phyloP scores from a whole-genome alignment of 2,113 vertebrate species.

The Trichechus manatus region DNA sequence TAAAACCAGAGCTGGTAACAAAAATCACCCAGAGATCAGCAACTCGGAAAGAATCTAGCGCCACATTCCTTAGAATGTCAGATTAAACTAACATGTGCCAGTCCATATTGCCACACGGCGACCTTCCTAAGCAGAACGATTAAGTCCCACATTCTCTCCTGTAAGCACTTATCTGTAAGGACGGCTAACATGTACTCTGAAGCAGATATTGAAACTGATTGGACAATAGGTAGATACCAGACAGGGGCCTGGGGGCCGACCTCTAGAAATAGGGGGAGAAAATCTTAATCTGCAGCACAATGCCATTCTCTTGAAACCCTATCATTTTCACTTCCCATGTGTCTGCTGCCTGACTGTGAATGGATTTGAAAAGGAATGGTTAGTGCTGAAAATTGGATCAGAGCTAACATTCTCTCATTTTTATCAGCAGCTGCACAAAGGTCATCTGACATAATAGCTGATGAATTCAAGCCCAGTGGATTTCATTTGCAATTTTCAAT shows the following conservation, averaged over 20 bases:
- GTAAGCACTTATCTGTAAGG: conserved; percentile 96
- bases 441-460: conserved; percentile 98
- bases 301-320: conserved; percentile 98
- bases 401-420: conserved; percentile 97
- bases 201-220: conserved; percentile 98
- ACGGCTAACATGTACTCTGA: conserved; percentile 96
- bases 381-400: conserved; percentile 98
- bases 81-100: conserved; percentile 95
- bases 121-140: conserved; percentile 98
- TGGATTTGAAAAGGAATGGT: conserved; percentile 97
- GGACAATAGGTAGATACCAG: conserved; percentile 97
- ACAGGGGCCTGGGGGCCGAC: conserved; percentile 94
- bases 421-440: conserved; percentile 98
- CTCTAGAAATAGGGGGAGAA: conserved; percentile 97
- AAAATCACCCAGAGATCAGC: conserved; percentile 89
- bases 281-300: conserved; percentile 99
- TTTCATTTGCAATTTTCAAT: conserved; percentile 99
- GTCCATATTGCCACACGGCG: conserved; percentile 97
- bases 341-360: conserved; percentile 95
- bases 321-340: conserved; percentile 99
- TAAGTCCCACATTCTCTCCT: conserved; percentile 97
- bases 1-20: conserved; percentile 87
- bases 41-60: conserved; percentile 88
- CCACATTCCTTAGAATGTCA: conserved; percentile 93
- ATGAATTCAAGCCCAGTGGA: conserved; percentile 98